Conservation (phyloP, 2,797 vertebrate genomes). For the Synaphobranchus kaupii region DNA sequence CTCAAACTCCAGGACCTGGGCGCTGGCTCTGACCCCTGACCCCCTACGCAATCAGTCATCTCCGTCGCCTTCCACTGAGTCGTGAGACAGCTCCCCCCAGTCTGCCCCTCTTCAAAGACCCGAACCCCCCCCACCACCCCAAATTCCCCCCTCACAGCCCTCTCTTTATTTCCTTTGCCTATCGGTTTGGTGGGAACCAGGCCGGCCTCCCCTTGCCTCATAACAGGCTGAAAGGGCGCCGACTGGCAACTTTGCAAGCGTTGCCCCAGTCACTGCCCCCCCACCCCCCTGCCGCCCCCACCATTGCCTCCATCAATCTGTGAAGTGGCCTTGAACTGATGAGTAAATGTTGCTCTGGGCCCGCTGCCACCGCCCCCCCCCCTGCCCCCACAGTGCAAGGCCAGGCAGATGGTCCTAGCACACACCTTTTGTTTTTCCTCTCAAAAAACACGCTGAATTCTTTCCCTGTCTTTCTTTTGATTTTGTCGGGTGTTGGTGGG, state of each 20-base stretch:
- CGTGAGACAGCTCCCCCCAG: slow-evolving; percentile 69
- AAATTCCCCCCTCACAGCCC: slow-evolving; percentile 59
- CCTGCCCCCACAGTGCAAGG: slow-evolving; percentile 42
- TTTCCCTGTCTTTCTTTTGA: slow-evolving; percentile 3
- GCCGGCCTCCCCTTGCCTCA: slow-evolving; percentile 66
- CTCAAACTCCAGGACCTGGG: slow-evolving; percentile 58
- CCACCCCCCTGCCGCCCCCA: not conserved
- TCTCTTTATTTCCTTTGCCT: slow-evolving; percentile 39
- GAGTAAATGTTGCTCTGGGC: slow-evolving; percentile 64
- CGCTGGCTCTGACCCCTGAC: slow-evolving; percentile 76
- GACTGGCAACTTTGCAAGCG: slow-evolving; percentile 54
- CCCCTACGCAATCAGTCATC: slow-evolving; percentile 80
- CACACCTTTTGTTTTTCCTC: slow-evolving; percentile 18
- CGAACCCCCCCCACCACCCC: slow-evolving; percentile 44
- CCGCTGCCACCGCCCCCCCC: slow-evolving; percentile 36
- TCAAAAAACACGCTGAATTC: not conserved
- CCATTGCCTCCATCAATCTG: slow-evolving; percentile 60
- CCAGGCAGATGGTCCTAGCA: slow-evolving; percentile 62
- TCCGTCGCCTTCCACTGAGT: slow-evolving; percentile 68
- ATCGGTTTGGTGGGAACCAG: slow-evolving; percentile 60
- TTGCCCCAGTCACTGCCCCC: slow-evolving; percentile 58
- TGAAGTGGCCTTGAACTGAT: slow-evolving; percentile 69
- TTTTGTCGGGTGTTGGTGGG: not conserved
- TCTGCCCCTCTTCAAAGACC: slow-evolving; percentile 36
- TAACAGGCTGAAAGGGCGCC: slow-evolving; percentile 61